Evolutionary conservation across 1,140 invertebrate species (phyloP).

Genomic region (Doryteuthis pealeii): DNA sequence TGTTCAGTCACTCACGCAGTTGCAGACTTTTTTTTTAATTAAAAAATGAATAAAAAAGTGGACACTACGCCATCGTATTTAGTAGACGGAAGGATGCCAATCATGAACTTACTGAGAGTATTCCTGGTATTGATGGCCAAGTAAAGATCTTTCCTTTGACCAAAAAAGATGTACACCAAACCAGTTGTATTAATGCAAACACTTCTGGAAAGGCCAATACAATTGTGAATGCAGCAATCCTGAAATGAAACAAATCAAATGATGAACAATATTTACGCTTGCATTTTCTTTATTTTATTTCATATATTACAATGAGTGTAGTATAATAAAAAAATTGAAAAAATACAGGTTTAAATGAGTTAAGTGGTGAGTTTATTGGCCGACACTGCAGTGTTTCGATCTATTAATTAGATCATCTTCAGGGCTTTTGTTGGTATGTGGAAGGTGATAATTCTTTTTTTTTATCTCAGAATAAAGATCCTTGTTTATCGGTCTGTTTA

Average conservation of each 20-base stretch:
- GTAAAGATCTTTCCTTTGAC: not conserved
- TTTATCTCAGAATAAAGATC: no score
- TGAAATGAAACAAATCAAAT: not conserved
- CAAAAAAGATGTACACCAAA: constrained; percentile 7
- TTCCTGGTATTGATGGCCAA: not conserved
- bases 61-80: no score
- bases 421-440: no score
- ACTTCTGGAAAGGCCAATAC: not conserved
- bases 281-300: not conserved
- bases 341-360: not conserved
- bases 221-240: not conserved
- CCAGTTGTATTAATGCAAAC: not conserved
- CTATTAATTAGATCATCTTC: no score
- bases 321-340: not conserved
- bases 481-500: no score
- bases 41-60: no score
- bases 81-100: not conserved
- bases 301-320: not conserved
- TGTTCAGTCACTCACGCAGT: no score
- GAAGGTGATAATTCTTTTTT: no score
- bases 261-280: not conserved
- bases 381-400: not conserved
- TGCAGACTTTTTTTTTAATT: no score
- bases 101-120: not conserved
- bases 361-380: not conserved